Evolutionary conservation across 1,140 invertebrate genomes (phyloP).

Genomic region (Drosophila eugracilis): DNA sequence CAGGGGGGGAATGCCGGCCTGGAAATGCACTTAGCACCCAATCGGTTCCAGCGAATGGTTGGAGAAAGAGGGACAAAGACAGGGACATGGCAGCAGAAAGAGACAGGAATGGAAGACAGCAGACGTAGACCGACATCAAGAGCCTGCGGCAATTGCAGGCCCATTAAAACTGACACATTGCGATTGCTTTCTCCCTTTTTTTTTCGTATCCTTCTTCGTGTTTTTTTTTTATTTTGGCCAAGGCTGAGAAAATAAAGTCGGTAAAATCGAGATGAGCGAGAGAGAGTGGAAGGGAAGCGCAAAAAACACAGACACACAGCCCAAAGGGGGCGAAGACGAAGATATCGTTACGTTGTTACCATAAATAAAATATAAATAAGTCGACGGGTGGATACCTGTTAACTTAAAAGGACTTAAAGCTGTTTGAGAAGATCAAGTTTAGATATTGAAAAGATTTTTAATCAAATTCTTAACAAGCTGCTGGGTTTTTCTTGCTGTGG

Average conservation of each 20-base stretch:
- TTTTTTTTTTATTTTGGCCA: slow-evolving; percentile 11
- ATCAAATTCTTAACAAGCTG: too few relatives aligned
- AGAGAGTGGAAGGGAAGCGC: too few relatives aligned
- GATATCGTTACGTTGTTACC: slow-evolving; percentile 9
- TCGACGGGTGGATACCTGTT: slow-evolving; percentile 2
- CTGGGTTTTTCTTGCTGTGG: slow-evolving; percentile 1
- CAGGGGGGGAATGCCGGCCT: background rate
- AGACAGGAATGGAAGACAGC: slow-evolving; percentile 2
- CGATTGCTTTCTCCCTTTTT: slow-evolving; percentile 59
- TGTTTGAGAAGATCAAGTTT: too few relatives aligned
- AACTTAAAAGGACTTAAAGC: background rate
- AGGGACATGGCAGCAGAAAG: slow-evolving; percentile 2
- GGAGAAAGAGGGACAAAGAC: slow-evolving; percentile 5
- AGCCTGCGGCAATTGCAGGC: slow-evolving; percentile 72
- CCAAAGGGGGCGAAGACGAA: slow-evolving; percentile 8
- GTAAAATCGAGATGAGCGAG: slow-evolving; percentile 1
- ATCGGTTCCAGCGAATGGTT: slow-evolving; percentile 36
- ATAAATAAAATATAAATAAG: slow-evolving; percentile 14
- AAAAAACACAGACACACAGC: slow-evolving; percentile 35
- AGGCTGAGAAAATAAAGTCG: slow-evolving; percentile 26
- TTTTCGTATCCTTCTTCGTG: background rate
- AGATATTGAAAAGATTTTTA: too few relatives aligned
- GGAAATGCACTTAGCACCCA: slow-evolving; percentile 59
- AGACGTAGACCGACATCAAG: slow-evolving; percentile 55
- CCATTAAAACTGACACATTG: slow-evolving; percentile 82